A percentile compares a stretch with the other conserved stretches of the same genome.
phyloP scores from a whole-genome alignment of 2,113 vertebrate genomes.

The Burhinus oedicnemus region DNA sequence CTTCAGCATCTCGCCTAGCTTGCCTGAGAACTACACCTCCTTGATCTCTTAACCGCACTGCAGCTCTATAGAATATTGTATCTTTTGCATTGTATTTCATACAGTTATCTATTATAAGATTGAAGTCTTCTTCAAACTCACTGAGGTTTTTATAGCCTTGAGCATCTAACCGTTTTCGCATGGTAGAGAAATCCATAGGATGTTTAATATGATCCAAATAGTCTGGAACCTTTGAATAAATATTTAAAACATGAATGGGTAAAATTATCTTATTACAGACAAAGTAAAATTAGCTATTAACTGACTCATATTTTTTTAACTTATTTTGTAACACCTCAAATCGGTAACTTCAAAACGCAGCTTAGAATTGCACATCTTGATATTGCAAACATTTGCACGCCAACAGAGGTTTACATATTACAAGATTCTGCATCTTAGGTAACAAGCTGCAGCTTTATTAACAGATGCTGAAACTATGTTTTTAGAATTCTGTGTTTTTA shows the following conservation, averaged over 20 bases:
- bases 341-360: not conserved
- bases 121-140: constrained; percentile 93
- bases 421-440: not conserved
- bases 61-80: constrained; percentile 94
- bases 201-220: constrained; percentile 94
- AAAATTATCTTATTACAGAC: not conserved
- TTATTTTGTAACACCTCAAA: not conserved
- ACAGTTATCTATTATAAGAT: constrained; percentile 94
- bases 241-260: not conserved
- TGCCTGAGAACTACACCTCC: constrained; percentile 92
- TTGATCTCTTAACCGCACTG: constrained; percentile 91
- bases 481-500: not conserved
- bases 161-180: constrained; percentile 87
- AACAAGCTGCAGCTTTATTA: not conserved
- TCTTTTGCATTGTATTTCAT: constrained; percentile 98
- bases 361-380: not conserved
- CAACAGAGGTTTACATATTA: not conserved
- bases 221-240: constrained; percentile 89
- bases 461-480: not conserved
- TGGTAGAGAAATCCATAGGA: constrained; percentile 97
- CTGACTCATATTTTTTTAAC: not conserved
- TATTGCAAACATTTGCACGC: not conserved
- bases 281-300: not conserved
- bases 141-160: constrained; percentile 89
- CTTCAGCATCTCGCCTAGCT: constrained; percentile 85